These are phyloP conservation scores for Eulemur coronatus DNA, from an alignment of 2,797 vertebrate genomes.

Conservation along the genomic window DNA sequence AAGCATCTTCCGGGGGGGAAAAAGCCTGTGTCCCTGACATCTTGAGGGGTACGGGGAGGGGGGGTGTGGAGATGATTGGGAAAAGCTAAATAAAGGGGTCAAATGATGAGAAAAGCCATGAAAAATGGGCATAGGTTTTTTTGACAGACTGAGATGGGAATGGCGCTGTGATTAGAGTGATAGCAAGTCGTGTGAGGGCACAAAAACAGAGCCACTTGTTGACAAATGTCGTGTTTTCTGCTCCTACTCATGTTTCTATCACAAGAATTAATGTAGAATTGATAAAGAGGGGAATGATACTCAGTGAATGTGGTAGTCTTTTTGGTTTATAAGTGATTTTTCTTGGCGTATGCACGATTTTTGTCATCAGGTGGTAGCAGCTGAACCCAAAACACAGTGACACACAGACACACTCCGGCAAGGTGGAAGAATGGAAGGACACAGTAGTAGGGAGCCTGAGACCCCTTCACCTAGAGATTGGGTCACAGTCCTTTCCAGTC, in stretches of 20 bases:
- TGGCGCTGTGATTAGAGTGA: neutral
- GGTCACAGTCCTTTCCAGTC: neutral
- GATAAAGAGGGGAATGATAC: neutral
- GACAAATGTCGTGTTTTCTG: neutral
- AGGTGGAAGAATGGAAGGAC: too few relatives aligned
- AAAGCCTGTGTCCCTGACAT: neutral
- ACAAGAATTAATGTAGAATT: neutral
- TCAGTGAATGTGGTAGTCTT: neutral
- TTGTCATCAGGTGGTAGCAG: neutral
- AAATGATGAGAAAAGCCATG: neutral
- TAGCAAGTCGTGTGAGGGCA: neutral
- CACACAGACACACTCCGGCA: neutral
- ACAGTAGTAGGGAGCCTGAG: rapidly evolving
- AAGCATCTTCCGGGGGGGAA: neutral
- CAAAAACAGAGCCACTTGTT: neutral
- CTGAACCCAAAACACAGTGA: neutral
- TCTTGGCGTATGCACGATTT: neutral
- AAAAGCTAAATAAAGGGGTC: neutral
- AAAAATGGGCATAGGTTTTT: neutral
- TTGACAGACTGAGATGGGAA: neutral
- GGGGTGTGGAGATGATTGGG: neutral
- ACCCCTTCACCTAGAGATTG: neutral
- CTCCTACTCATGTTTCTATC: neutral
- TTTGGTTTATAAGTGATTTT: neutral
- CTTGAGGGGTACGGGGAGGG: too few relatives aligned